Conservation (phyloP, 2,797 vertebrate genomes). For the Iguana delicatissima region DNA sequence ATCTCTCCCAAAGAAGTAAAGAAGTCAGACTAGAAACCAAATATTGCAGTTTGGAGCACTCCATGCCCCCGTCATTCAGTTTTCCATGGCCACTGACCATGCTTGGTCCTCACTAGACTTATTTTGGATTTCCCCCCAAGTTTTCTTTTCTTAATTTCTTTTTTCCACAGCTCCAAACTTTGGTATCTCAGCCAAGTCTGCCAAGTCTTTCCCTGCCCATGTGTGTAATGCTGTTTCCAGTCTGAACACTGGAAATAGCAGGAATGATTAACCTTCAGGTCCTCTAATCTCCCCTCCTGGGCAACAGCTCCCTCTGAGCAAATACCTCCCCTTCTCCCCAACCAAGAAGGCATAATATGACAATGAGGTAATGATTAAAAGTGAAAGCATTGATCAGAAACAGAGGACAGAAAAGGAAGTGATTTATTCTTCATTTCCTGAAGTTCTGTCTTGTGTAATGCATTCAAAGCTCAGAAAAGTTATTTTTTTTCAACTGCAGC, state of each 20-base stretch:
- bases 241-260: neutral
- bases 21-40: neutral
- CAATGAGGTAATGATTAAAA: neutral
- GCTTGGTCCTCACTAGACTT: neutral
- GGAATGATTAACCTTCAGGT: neutral
- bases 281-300: neutral
- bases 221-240: too few relatives aligned
- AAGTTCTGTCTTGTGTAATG: neutral
- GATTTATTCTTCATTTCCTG: neutral
- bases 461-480: too few relatives aligned
- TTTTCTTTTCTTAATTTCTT: neutral
- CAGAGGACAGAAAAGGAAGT: neutral
- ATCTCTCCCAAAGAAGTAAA: neutral
- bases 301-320: neutral
- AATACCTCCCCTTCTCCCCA: neutral
- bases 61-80: neutral
- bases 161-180: neutral
- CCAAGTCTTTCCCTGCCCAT: neutral
- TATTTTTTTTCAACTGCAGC: neutral
- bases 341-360: neutral
- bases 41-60: neutral
- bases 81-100: neutral
- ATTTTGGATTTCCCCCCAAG: neutral
- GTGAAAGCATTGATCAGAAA: neutral
- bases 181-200: neutral